Evolutionary conservation across 2,113 vertebrate genomes (phyloP), one percentile per base, ranked within the genome.

Genomic region (Perccottus glenii): DNA sequence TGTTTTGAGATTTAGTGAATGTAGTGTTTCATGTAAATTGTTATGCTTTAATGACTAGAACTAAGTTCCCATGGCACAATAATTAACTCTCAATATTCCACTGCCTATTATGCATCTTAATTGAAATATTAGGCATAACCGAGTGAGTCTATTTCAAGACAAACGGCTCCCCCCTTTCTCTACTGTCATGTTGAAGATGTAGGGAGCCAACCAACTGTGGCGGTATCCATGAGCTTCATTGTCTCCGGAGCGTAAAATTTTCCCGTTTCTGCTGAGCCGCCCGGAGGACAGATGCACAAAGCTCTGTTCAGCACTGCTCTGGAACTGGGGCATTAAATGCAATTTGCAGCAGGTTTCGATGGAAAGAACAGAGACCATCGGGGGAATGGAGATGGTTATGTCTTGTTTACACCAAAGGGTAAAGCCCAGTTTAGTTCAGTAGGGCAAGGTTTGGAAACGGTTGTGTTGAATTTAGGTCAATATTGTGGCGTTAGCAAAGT

Each of bases 301-400:
- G 73, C 83, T 57, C 50, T 44, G 76, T 72, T 77, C 46, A 10
- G 53, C 38, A 38, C 53, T 14, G 77, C 77, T 75, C 82, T 12
- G 80, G 67, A 91, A 91, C 69, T 89, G 78, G 88, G 87, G 87
- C 90, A 86, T 89, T 88, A 84, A 89, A 90, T 87, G 77, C 64
- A 75, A 84, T 85, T 89, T 88, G 80, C 78, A 86, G 68, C 76
- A 85, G 81, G 70, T 84, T 83, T 75, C 65, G 53, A 67, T 67
- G 19, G 52, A 33, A 60, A 77, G 71, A 78, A 56, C 59, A 68
- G 52, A 73, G 75, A 63, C 36, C 14, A 5, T 62, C 55, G 51
- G 50, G 47, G 48, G 68, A 48, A 67, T 83, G 55, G 75, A 83
- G 69, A 70, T 66, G 72, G 68, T 61, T 9, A 53, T 6, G 51